These are phyloP conservation scores for Drosophila suboccidentalis DNA, from an alignment of 2,888 invertebrate species.

Conservation along the genomic window DNA sequence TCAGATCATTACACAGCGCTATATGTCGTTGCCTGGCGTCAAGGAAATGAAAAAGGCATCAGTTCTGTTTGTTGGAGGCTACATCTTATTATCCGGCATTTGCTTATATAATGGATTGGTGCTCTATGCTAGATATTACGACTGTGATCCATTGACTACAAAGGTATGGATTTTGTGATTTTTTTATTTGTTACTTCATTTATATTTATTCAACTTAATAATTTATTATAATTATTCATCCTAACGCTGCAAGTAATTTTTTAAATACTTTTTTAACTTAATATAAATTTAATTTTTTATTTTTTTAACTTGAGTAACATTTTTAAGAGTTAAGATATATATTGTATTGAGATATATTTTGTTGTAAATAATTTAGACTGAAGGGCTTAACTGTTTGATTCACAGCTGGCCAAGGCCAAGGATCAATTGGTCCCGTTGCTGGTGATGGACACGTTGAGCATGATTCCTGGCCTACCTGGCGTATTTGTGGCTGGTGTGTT, in stretches of 20 bases:
- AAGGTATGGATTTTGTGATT: conserved; percentile 87
- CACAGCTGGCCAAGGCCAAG: conserved; percentile 90
- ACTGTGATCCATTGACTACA: conserved; percentile 92
- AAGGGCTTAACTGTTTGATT: conserved; percentile 6
- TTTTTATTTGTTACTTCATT: background rate
- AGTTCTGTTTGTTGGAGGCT: conserved; percentile 88
- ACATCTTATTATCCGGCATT: conserved; percentile 87
- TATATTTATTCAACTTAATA: too few species aligned
- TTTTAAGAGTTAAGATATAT: too few species aligned
- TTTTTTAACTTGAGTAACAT: too few species aligned
- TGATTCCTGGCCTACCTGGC: conserved; percentile 93
- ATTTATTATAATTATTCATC: too few species aligned
- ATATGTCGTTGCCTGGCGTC: conserved; percentile 90
- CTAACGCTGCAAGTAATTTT: too few species aligned
- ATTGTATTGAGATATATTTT: too few species aligned
- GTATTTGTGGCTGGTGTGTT: conserved; percentile 96
- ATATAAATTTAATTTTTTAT: too few species aligned
- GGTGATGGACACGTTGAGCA: conserved; percentile 93
- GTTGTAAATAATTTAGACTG: too few species aligned
- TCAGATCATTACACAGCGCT: conserved; percentile 94
- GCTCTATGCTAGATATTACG: conserved; percentile 90
- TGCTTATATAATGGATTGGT: conserved; percentile 91
- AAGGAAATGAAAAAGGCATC: conserved; percentile 90
- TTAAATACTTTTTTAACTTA: too few species aligned
- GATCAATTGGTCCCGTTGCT: conserved; percentile 93